Evolutionary conservation across 2,113 vertebrate genomes (phyloP), one percentile per base, ranked within the genome.

Genomic region (Ariopsis seemanni): DNA sequence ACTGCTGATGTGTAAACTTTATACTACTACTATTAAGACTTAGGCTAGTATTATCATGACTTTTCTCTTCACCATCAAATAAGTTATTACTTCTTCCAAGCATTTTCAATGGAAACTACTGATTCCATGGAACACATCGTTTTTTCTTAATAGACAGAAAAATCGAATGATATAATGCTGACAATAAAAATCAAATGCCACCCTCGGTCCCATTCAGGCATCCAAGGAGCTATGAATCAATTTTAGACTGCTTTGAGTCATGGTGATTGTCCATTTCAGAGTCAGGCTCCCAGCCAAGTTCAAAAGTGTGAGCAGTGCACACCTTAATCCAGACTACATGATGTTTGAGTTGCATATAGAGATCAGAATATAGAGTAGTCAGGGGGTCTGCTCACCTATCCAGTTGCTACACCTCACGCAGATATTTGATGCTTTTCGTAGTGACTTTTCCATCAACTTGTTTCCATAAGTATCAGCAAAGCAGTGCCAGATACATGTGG

Each of bases 241-340:
- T 57, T 84, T 72, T 42, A 84, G n/a, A n/a, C 34, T 48, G 67
- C 27, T 72, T 53, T 27, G 20, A 75, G 55, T 58, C 7, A 50
- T 77, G 58, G 72, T 30, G 69, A 52, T 52, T 50, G 84, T n/a
- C 3, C 69, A 57, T 55, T 60, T 85, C 53, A 85, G 53, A 85
- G 20, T 27, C 55, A 85, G 57, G 72, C 57, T 77, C 14, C 22
- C 65, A 85, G 50, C 77, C 52, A 79, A 57, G 77, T 55, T 78
- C n/a, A 53, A 53, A 25, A 14, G 75, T 78, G 22, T 78, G 11
- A 14, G 75, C 72, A 75, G 12, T 17, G 27, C 6, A 18, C 71
- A 17, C 7, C 15, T 74, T 25, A 75, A 12, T 20, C 34, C 42
- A 22, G 50, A 75, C 12, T 42, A 48, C 71, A 42, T 74, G 71